Percentiles rank a stretch among this genome's conserved stretches.
Conservation (phyloP, 2,797 vertebrate species). For the Cetoscarus ocellatus region DNA sequence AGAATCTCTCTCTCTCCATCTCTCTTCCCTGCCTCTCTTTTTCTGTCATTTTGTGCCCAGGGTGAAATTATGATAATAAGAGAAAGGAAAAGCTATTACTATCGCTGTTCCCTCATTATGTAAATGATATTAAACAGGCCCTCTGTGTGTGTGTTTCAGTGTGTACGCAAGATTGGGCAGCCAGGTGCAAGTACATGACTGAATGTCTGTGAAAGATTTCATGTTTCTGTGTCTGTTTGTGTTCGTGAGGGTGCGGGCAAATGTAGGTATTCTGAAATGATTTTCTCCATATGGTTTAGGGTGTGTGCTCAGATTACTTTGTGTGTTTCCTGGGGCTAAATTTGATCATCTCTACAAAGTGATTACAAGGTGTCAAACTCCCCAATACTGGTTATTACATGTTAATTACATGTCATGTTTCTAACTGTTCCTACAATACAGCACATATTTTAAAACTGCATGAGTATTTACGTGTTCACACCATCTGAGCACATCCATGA, state of each 20-base stretch:
- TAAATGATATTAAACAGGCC: conserved; percentile 98
- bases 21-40: conserved; percentile 70
- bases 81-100: conserved; percentile 99
- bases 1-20: conserved; percentile 50
- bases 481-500: fast-evolving
- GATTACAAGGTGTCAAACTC: conserved; percentile 99
- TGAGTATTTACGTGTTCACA: background rate
- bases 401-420: conserved; percentile 99
- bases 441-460: conserved; percentile 46
- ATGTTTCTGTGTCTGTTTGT: conserved; percentile 5
- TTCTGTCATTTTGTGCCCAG: conserved; percentile 91
- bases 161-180: conserved; percentile 48
- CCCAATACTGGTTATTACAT: conserved; percentile 95
- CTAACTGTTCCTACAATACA: conserved; percentile 90
- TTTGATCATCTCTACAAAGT: conserved; percentile 97
- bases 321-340: conserved; percentile 89
- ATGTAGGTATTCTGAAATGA: conserved; percentile 27
- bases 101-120: conserved; percentile 99
- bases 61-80: conserved; percentile 99
- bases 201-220: conserved; percentile 16
- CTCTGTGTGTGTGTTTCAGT: conserved; percentile 66
- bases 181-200: conserved; percentile 32
- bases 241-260: conserved; percentile 30
- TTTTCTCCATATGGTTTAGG: conserved; percentile 48
- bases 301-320: conserved; percentile 4